phyloP scores from a whole-genome alignment of 2,113 vertebrate species.

The Pomatorhinus ruficollis region DNA sequence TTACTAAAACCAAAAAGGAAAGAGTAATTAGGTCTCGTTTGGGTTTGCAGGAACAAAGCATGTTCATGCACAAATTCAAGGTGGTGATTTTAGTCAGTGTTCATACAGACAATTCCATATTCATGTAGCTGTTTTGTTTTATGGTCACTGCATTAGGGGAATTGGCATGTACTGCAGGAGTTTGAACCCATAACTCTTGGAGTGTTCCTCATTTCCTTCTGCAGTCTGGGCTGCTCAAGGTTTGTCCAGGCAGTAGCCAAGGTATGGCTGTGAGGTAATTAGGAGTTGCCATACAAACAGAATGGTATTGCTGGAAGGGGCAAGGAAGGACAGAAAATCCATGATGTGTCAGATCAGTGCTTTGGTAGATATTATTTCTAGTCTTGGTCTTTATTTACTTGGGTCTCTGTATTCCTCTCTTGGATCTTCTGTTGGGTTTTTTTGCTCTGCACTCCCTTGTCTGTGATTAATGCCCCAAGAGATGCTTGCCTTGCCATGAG shows the following conservation, averaged over 20 bases:
- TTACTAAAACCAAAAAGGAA: background rate
- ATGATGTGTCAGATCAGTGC: background rate
- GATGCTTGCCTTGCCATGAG: background rate
- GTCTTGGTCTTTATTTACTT: background rate
- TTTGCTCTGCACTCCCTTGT: background rate
- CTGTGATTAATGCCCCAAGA: background rate
- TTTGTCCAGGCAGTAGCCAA: background rate
- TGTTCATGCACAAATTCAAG: background rate
- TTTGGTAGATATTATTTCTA: background rate
- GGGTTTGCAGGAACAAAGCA: background rate
- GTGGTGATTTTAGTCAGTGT: background rate
- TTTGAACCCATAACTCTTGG: background rate
- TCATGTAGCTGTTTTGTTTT: background rate
- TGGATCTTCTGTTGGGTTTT: background rate
- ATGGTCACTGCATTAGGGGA: background rate
- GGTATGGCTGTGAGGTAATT: background rate
- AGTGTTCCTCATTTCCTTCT: background rate
- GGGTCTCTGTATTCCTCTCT: background rate
- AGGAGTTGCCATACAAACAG: background rate
- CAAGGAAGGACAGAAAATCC: background rate
- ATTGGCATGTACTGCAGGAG: background rate
- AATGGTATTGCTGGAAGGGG: background rate
- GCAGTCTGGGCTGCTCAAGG: background rate
- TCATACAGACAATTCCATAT: background rate
- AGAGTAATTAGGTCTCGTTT: background rate